Evolutionary conservation across 2,797 vertebrate genomes (phyloP).

Genomic region (Rhinophrynus dorsalis): DNA sequence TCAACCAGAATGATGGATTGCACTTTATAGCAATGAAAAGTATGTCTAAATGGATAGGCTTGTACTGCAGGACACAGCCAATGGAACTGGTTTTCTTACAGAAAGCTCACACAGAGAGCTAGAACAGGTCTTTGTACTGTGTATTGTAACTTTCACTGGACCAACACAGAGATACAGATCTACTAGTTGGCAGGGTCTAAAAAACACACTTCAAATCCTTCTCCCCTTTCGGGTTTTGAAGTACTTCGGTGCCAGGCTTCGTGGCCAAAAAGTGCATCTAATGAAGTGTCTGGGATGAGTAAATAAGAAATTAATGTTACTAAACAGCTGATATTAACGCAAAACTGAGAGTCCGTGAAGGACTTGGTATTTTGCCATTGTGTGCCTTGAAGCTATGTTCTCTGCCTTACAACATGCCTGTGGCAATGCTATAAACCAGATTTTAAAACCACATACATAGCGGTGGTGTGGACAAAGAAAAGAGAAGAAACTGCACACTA

Average conservation of each 20-base stretch:
- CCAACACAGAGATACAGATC: constrained; percentile 20
- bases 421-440: background rate
- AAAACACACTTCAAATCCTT: constrained; percentile 27
- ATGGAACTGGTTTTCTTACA: background rate
- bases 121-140: background rate
- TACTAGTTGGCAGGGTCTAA: constrained; percentile 20
- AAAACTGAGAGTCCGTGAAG: constrained; percentile 5
- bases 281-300: constrained; percentile 33
- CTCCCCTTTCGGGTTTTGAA: constrained; percentile 23
- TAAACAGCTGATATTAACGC: constrained; percentile 38
- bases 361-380: constrained; percentile 6
- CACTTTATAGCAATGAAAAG: constrained; percentile 4
- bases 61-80: background rate
- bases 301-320: constrained; percentile 48
- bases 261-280: constrained; percentile 38
- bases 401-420: too few species aligned
- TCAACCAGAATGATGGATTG: constrained; percentile 23
- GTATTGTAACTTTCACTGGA: constrained; percentile 9
- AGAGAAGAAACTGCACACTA: too few species aligned
- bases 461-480: too few species aligned
- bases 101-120: background rate
- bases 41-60: background rate
- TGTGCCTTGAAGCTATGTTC: too few species aligned
- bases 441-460: too few species aligned
- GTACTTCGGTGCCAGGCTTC: constrained; percentile 16